A percentile compares a stretch with the other conserved stretches of the same genome.
phyloP scores from a whole-genome alignment of 1,140 invertebrate genomes.

The Coelopa frigida region DNA sequence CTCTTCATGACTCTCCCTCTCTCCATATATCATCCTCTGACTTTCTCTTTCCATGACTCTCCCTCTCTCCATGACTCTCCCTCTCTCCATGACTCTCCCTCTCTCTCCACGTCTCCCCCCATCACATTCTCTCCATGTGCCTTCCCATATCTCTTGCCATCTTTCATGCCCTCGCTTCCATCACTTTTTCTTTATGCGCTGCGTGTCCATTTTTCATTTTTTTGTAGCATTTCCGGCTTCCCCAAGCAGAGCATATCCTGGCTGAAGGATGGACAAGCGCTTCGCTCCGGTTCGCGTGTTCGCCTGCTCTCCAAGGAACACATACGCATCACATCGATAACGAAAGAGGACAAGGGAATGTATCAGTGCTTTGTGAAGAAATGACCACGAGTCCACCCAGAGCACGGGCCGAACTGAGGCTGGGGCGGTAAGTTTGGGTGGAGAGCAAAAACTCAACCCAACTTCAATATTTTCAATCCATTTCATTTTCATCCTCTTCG shows the following conservation, averaged over 20 bases:
- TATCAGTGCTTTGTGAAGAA: conserved; percentile 73
- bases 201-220: too few relatives aligned
- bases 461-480: neutral
- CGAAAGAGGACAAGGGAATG: conserved; percentile 69
- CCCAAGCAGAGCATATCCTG: conserved; percentile 64
- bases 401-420: conserved; percentile 63
- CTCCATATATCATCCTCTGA: too few relatives aligned
- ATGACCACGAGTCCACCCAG: conserved; percentile 62
- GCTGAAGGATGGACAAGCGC: conserved; percentile 62
- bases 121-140: too few relatives aligned
- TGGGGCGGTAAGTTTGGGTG: conserved; percentile 68
- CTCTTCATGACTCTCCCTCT: too few relatives aligned
- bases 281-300: conserved; percentile 52
- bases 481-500: conserved; percentile 1
- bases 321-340: conserved; percentile 58
- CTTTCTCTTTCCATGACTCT: too few relatives aligned
- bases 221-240: conserved; percentile 67
- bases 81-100: too few relatives aligned
- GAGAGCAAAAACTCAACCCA: neutral
- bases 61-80: too few relatives aligned
- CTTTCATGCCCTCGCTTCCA: too few relatives aligned
- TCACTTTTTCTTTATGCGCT: too few relatives aligned
- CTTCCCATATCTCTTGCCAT: too few relatives aligned
- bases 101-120: neutral
- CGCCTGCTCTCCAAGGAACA: conserved; percentile 48